Evolutionary conservation across 2,888 invertebrate genomes (phyloP).

Genomic region (Keiferia lycopersicella): DNA sequence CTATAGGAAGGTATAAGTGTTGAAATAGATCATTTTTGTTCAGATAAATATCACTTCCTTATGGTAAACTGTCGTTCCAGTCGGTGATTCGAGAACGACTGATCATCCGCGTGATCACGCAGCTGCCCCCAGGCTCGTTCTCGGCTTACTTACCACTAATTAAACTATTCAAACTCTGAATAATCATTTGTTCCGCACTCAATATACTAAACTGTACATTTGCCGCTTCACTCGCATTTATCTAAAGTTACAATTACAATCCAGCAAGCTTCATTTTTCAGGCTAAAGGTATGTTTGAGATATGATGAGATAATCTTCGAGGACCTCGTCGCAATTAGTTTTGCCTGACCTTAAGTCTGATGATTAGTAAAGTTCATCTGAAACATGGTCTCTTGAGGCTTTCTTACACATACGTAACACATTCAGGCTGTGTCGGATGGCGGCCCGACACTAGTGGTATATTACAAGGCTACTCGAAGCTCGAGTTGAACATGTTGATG

Average conservation of each 20-base stretch:
- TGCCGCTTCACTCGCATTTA: slow-evolving; percentile 15
- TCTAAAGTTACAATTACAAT: slow-evolving; percentile 2
- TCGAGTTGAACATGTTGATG: slow-evolving; percentile 93
- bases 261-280: too few relatives aligned
- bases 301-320: too few relatives aligned
- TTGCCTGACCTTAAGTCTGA: too few relatives aligned
- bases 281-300: too few relatives aligned
- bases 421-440: not conserved
- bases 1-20: slow-evolving; percentile 4
- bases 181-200: slow-evolving; percentile 15
- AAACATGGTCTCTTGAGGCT: too few relatives aligned
- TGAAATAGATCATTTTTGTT: slow-evolving; percentile 5
- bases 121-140: not conserved
- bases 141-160: slow-evolving; percentile 5
- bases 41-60: slow-evolving; percentile 19
- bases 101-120: not conserved
- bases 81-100: not conserved
- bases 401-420: not conserved
- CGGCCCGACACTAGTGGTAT: slow-evolving; percentile 17
- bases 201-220: slow-evolving; percentile 21
- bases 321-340: too few relatives aligned
- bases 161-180: slow-evolving; percentile 13
- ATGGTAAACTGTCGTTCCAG: slow-evolving; percentile 13
- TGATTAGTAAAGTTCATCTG: too few relatives aligned
- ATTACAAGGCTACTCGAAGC: slow-evolving; percentile 60